Base-by-base conservation (phyloP, 1,140 invertebrate genomes). In the Apis florea region DNA sequence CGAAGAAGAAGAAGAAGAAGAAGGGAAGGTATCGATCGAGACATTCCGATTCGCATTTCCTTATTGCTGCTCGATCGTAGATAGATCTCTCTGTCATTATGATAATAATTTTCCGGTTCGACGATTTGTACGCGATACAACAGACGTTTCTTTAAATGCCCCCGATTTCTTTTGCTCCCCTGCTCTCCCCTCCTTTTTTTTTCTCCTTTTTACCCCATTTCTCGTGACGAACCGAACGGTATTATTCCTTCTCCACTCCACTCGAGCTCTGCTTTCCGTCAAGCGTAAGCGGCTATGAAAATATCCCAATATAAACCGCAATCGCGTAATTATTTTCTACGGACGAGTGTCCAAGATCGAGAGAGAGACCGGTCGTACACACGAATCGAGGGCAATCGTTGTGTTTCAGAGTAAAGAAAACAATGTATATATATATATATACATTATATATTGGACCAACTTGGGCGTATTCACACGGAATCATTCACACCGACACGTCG, bases 1-100 rank as follows among this genome's bases (percentile, higher is more conserved):
- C 49, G 63, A 13, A 2, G 63, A 47, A 19, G n/a, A 12, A 1
- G 63, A 66, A 17, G 19, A 11, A 24, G 49, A 53, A 64, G 74
- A 81, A 66, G 64, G 40, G 31, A 68, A 47, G 59, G 59, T 56
- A 40, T 88, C 84, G 86, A 92, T 91, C 90, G 90, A 90, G 91
- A 91, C 91, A 91, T 91, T 91, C 91, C 91, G 87, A 91, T 90
- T 88, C 86, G 88, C 87, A 83, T 91, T 92, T 92, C 91, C 91
- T 91, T 91, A 92, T 92, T 92, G 91, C 91, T 73, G 69, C 79
- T 71, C 89, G 82, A 88, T 84, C 89, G 71, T 40, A 79, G 76
- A 84, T 84, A 80, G 78, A 86, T 84, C 86, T 82, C 70, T 86
- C 76, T 79, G 83, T 90, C 89, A 90, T 90, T 91, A 90, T 91